Base-by-base conservation (phyloP, 2,888 invertebrate genomes). In the Fabriciana adippe region DNA sequence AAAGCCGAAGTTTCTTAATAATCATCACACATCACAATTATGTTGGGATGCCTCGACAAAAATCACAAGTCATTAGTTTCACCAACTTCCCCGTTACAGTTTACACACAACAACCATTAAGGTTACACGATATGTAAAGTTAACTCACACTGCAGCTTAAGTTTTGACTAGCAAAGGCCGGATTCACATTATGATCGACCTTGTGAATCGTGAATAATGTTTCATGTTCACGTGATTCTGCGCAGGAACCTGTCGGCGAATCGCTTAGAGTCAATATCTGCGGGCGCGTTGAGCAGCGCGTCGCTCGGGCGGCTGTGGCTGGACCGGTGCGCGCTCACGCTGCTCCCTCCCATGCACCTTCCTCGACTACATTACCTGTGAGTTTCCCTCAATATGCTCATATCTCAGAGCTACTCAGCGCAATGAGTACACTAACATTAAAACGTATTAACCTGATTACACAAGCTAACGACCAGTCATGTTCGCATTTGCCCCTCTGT, bases 221-320 rank as follows among this genome's bases (percentile, higher is more conserved):
- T 2, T 11, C 63, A 41, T 76, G 74, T 74, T 41, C 11, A 8
- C 35, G 35, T 11, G 8, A 11, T 8, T 41, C 35, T 59, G 11
- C 93, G 90, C 94, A 96, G 96, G 85, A 95, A 96, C 82, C 92
- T 97, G 82, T 95, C 96, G 18, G 94, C 95, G 90, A 97, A 97
- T 93, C 94, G 94, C 79, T 92, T 97, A 86, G 94, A 94, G 83
- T 89, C 93, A 78, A 93, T 96, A 81, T 94, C 95, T 83, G 93
- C 93, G 73, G 93, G 94, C 80, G 94, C 96, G 79, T 95, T 96
- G 84, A 81, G 90, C 71, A 90, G 93, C 74, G 91, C 93, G 74
- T 87, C 89, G 74, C 89, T 96, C 76, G 94, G 94, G 85, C 93
- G 94, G 84, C 90, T 96, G 93, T 93, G 94, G 83, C 90, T 95